Evolutionary conservation across 2,797 vertebrate genomes (phyloP).

Genomic region (Crenichthys baileyi): DNA sequence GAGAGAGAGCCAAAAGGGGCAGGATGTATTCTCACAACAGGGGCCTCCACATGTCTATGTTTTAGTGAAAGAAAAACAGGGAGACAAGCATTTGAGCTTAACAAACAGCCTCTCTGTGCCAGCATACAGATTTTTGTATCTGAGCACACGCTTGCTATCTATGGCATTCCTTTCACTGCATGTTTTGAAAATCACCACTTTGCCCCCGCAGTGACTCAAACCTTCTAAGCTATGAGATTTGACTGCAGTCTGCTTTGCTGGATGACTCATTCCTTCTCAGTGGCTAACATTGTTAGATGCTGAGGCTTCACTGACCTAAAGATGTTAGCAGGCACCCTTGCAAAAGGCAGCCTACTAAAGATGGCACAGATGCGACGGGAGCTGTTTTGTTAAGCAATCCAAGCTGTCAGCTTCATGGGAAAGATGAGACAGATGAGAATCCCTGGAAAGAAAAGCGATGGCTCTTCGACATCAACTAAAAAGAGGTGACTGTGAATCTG

Average conservation of each 20-base stretch:
- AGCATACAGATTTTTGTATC: slow-evolving; percentile 47
- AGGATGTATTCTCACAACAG: slow-evolving; percentile 59
- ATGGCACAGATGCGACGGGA: slow-evolving; percentile 19
- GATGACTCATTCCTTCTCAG: slow-evolving; percentile 49
- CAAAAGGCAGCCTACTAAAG: slow-evolving; percentile 42
- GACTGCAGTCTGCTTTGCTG: slow-evolving; percentile 40
- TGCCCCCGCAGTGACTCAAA: slow-evolving; percentile 46
- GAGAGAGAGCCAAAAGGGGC: slow-evolving; percentile 52
- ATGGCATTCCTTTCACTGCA: slow-evolving; percentile 36
- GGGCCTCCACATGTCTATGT: slow-evolving; percentile 58
- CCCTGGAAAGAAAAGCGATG: slow-evolving; percentile 39
- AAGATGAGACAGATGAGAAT: slow-evolving; percentile 41
- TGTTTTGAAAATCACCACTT: slow-evolving; percentile 55
- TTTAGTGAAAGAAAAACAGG: slow-evolving; percentile 61
- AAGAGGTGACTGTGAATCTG: slow-evolving; percentile 27
- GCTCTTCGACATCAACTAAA: slow-evolving; percentile 52
- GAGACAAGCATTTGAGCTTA: slow-evolving; percentile 59
- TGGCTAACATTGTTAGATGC: slow-evolving; percentile 52
- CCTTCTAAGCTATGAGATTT: slow-evolving; percentile 33
- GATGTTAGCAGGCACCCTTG: slow-evolving; percentile 49
- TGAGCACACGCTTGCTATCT: slow-evolving; percentile 46
- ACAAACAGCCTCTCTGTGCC: slow-evolving; percentile 45
- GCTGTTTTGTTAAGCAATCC: slow-evolving; percentile 44
- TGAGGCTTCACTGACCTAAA: slow-evolving; percentile 57
- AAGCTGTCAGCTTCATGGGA: slow-evolving; percentile 44